Evolutionary conservation across 1,140 invertebrate genomes (phyloP), one percentile per base, ranked within the genome.

Genomic region (Geopemphigus sp.): DNA sequence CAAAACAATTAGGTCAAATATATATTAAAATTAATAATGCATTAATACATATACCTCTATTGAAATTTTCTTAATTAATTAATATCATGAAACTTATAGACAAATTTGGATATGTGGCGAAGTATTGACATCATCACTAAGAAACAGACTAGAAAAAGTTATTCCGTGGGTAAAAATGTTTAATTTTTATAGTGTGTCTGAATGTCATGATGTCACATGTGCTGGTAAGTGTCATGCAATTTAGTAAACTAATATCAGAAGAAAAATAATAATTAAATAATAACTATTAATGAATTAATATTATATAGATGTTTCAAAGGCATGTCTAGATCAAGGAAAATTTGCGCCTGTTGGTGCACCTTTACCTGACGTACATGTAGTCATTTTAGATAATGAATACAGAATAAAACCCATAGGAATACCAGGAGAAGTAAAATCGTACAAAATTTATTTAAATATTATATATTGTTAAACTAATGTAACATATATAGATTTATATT

Each of bases 351-450:
- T 88, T 17, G 88, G 88, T 14, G 83, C 83, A 64, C 76, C 87
- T 11, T 82, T 88, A n/a, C 85, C 85, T 32, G 85, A 84, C 10
- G 87, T 88, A 4, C 83, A 86, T 45, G 83, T 88, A 29, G 82
- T 86, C 22, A 87, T 88, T 45, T 81, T 88, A 83, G 86, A 88
- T 81, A 83, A 85, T 61, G 83, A 86, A 4, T 72, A 85, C 15
- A 85, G 85, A 81, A 74, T 83, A 5, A 87, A 87, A 78, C 86
- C 86, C 10, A 85, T 87, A n/a, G 88, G 88, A 72, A 85, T 85
- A 39, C 84, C 88, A 32, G 88, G 88, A 29, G 88, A 89, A 66
- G 83, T 83, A 81, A 50, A 50, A 17, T 68, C 17, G 15, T 68
- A 26, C 50, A 17, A 26, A 39, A 4, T 39, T 39, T 8, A 19